phyloP scores from a whole-genome alignment of 1,140 invertebrate species.

The Eumeta japonica region DNA sequence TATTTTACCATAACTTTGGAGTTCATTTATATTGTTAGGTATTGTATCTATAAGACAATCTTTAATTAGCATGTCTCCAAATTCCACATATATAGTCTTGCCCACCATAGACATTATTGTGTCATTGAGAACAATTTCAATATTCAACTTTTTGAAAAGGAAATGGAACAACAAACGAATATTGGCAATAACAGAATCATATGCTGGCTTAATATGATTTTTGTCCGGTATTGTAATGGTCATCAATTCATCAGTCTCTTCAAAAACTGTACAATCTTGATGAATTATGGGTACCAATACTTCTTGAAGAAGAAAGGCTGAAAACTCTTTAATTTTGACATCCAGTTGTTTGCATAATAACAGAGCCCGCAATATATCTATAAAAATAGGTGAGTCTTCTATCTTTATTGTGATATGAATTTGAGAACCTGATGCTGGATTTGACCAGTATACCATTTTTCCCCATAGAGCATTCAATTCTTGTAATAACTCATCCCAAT shows the following conservation, averaged over 20 bases:
- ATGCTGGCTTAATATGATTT: slow-evolving; percentile 48
- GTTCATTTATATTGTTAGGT: slow-evolving; percentile 69
- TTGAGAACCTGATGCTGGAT: slow-evolving; percentile 18
- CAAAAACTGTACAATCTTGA: slow-evolving; percentile 50
- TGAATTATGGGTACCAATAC: slow-evolving; percentile 60
- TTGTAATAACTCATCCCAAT: slow-evolving; percentile 40
- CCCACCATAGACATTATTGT: slow-evolving; percentile 66
- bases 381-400: slow-evolving; percentile 24
- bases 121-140: slow-evolving; percentile 48
- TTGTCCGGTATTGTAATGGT: slow-evolving; percentile 46
- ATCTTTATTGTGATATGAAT: slow-evolving; percentile 39
- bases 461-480: slow-evolving; percentile 52
- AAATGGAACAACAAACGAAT: slow-evolving; percentile 62
- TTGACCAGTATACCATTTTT: slow-evolving; percentile 46
- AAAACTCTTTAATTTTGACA: slow-evolving; percentile 53
- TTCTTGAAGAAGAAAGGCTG: slow-evolving; percentile 53
- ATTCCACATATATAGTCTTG: slow-evolving; percentile 60
- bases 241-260: slow-evolving; percentile 43
- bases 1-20: slow-evolving; percentile 66
- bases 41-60: slow-evolving; percentile 75
- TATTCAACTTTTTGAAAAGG: slow-evolving; percentile 60
- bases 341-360: slow-evolving; percentile 47
- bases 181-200: slow-evolving; percentile 63
- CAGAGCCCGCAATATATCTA: slow-evolving; percentile 55
- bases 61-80: slow-evolving; percentile 68